Base-by-base conservation (phyloP, 2,113 vertebrate genomes). In the Caretta caretta region DNA sequence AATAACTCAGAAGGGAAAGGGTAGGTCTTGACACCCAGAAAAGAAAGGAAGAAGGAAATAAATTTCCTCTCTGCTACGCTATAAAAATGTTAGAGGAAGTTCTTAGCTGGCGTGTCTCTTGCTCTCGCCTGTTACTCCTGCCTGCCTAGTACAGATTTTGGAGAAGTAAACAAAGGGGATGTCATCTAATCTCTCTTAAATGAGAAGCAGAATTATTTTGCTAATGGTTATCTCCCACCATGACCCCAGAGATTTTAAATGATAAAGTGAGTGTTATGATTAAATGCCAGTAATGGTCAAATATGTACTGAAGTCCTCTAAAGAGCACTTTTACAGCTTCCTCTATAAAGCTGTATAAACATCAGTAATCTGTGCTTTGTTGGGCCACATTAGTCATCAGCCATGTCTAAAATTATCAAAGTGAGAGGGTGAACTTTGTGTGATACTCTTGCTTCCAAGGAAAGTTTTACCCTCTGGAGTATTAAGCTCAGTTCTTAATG, bases 281-380 rank as follows among this genome's bases (percentile, higher is more conserved):
- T 95, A 96, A 97, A 93, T 97, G 95, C 93, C 93, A 81, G 93
- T 96, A 96, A 97, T 88, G 92, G 95, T 94, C 90, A 97, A 97
- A 96, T 98, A 97, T 95, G 90, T 96, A 92, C 97, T 80, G 95
- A 96, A 97, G 96, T 95, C 59, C 95, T 96, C 96, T 93, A 86
- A 93, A 93, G 93, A 95, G 94, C 81, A 83, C 83, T 95, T 91
- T 87, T 87, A 62, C 80, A 84, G 84, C 92, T 96, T 95, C 94
- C 85, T 92, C 91, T 49, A 27, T 65, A 89, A 93, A 95, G 96
- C 96, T 97, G 94, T 92, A 94, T 96, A 97, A 97, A 95, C 90
- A 96, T 72, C 93, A 87, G 91, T 90, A 94, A 97, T 95, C 94
- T 29, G 7, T 69, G 83, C 76, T 91, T 89, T 88, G 57, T 90